phyloP scores from a whole-genome alignment of 2,797 vertebrate species.

The Varecia variegata region DNA sequence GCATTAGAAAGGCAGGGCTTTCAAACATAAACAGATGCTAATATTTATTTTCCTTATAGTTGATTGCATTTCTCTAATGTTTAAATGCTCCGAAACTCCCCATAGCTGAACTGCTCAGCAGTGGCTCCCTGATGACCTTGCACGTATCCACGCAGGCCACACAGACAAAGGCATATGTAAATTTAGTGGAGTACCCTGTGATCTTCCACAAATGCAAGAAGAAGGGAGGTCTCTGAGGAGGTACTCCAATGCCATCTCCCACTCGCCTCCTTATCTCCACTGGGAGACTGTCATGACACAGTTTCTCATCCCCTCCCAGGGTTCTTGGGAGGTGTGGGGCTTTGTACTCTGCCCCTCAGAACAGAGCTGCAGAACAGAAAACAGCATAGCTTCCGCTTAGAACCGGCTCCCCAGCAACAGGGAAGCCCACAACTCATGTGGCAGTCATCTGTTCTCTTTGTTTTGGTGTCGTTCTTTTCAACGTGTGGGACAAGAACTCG shows the following conservation, averaged over 20 bases:
- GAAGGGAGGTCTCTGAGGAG: neutral
- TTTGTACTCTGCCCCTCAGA: neutral
- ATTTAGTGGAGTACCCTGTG: neutral
- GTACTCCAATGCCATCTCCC: neutral
- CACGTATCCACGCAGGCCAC: neutral
- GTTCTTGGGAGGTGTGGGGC: neutral
- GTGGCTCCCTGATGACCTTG: neutral
- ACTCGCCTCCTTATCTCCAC: neutral
- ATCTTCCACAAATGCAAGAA: neutral
- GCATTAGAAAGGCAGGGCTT: neutral
- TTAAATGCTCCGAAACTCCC: neutral
- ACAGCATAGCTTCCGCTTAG: neutral
- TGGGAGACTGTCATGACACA: neutral
- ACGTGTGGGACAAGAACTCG: neutral
- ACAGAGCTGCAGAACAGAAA: neutral
- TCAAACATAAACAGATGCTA: slow-evolving; percentile 22
- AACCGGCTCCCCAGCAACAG: neutral
- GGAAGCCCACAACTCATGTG: neutral
- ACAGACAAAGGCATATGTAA: neutral
- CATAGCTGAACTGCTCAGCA: neutral
- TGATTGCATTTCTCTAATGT: slow-evolving; percentile 16
- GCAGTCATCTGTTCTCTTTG: neutral
- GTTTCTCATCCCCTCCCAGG: neutral
- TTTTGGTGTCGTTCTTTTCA: neutral
- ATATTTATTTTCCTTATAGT: neutral